Percentiles rank a stretch among this genome's conserved stretches.
These are phyloP conservation scores for Morone saxatilis DNA, from an alignment of 2,113 vertebrate species.

Conservation along the genomic window DNA sequence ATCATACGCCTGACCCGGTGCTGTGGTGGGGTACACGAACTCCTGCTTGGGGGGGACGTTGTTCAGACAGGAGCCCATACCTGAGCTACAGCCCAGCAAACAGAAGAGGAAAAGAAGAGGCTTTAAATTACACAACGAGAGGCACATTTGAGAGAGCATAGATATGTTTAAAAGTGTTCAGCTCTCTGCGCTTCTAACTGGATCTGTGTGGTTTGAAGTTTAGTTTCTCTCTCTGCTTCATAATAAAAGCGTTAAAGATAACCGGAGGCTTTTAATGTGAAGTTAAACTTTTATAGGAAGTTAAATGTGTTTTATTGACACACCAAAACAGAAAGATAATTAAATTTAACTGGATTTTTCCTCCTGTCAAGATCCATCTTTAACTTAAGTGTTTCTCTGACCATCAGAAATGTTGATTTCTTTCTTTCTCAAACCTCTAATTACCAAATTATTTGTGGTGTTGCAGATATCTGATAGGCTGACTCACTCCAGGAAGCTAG, in stretches of 20 bases:
- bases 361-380: not conserved
- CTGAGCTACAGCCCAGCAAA: conserved; percentile 85
- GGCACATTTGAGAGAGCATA: no score
- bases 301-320: not conserved
- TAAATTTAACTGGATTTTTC: not conserved
- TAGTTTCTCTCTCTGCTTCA: no score
- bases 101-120: not conserved
- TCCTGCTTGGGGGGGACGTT: conserved; percentile 95
- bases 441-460: conserved; percentile 56
- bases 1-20: conserved; percentile 95
- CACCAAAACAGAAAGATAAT: not conserved
- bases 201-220: no score
- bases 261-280: no score
- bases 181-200: no score
- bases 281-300: no score
- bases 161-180: no score
- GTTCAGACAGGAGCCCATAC: conserved; percentile 95
- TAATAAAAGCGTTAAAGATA: no score
- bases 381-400: conserved; percentile 15
- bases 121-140: not conserved
- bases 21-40: conserved; percentile 96
- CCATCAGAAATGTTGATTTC: conserved; percentile 2
- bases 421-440: conserved; percentile 35
- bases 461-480: conserved; percentile 55
- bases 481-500: conserved; percentile 98